phyloP scores from a whole-genome alignment of 2,797 vertebrate species.

The Peromyscus aztecus region DNA sequence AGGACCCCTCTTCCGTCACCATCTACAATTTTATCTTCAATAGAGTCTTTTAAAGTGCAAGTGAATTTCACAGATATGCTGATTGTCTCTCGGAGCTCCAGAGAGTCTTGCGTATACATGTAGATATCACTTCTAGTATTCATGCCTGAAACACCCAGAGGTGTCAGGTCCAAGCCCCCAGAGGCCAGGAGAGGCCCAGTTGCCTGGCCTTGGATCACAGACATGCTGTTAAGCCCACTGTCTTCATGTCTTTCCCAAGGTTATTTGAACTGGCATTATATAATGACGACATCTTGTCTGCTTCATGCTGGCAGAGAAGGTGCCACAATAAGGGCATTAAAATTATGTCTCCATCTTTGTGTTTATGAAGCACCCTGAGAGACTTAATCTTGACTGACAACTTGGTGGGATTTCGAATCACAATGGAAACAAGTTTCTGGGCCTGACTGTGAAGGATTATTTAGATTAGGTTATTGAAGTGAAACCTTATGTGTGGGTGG shows the following conservation, averaged over 20 bases:
- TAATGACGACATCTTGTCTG: neutral
- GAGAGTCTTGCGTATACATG: neutral
- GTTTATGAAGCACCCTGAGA: neutral
- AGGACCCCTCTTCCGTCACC: neutral
- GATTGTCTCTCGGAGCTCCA: neutral
- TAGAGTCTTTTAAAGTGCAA: constrained; percentile 4
- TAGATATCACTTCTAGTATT: neutral
- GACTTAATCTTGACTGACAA: neutral
- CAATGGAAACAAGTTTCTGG: neutral
- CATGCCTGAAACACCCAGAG: neutral
- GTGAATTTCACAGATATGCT: neutral
- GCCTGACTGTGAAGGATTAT: neutral
- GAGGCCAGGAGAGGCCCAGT: neutral
- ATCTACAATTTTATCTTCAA: neutral
- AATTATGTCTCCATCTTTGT: neutral
- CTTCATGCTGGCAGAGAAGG: constrained; percentile 4
- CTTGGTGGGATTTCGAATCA: neutral
- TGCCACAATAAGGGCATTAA: neutral
- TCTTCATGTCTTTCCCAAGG: neutral
- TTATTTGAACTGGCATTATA: neutral
- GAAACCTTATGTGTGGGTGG: neutral
- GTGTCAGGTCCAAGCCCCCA: neutral
- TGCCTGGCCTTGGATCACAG: neutral
- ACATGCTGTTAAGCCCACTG: neutral
- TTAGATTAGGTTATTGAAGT: neutral